These are phyloP conservation scores for Oeneis ivallda DNA, from an alignment of 2,888 invertebrate genomes.

Conservation along the genomic window DNA sequence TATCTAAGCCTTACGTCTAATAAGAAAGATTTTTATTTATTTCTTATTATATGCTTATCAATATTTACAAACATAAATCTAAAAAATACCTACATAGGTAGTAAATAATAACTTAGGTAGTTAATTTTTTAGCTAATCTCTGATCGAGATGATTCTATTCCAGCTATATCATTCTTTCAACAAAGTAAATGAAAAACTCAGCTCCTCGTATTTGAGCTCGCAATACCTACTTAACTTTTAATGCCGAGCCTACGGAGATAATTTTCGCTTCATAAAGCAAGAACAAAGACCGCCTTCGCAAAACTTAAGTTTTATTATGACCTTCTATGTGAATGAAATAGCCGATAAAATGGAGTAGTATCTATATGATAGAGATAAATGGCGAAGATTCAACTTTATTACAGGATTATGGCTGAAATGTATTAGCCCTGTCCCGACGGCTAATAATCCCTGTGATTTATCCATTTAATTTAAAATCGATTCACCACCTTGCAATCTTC, in stretches of 20 bases:
- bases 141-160: too few relatives aligned
- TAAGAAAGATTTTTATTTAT: too few relatives aligned
- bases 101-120: neutral
- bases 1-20: too few relatives aligned
- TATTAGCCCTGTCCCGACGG: constrained; percentile 1
- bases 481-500: neutral
- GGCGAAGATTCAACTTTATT: neutral
- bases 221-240: neutral
- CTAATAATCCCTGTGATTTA: constrained; percentile 7
- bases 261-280: constrained; percentile 18
- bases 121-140: too few relatives aligned
- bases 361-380: constrained; percentile 12
- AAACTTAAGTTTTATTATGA: neutral
- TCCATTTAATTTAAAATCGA: neutral
- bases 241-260: neutral
- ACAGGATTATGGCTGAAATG: neutral
- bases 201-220: neutral
- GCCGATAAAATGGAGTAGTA: constrained; percentile 6
- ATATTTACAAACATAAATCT: too few relatives aligned
- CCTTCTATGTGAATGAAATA: constrained; percentile 10
- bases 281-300: constrained; percentile 12
- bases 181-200: neutral
- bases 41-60: too few relatives aligned
- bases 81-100: too few relatives aligned
- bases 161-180: too few relatives aligned